phyloP scores from a whole-genome alignment of 2,113 vertebrate species.

The Limnothrissa miodon region DNA sequence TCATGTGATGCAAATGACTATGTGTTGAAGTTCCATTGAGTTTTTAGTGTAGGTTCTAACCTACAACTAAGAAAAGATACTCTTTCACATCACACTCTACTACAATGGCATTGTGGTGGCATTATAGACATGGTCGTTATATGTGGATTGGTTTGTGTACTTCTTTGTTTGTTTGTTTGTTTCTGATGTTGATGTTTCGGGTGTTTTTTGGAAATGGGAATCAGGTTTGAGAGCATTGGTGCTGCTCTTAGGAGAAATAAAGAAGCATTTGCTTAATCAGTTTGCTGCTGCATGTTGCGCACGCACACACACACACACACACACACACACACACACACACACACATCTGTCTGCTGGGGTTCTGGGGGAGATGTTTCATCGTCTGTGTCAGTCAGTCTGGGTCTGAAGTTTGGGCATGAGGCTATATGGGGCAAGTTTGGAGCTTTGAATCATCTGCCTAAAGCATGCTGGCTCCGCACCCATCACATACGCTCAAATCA shows the following conservation, averaged over 20 bases:
- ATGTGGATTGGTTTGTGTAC: no score
- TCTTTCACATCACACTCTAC: no score
- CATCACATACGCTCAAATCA: not conserved
- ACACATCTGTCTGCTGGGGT: not conserved
- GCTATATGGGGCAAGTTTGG: not conserved
- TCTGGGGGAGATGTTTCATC: not conserved
- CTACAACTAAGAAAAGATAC: no score
- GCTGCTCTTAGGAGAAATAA: not conserved
- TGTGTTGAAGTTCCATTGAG: no score
- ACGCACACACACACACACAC: no score
- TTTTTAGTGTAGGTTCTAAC: no score
- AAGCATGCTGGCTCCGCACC: not conserved
- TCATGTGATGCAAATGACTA: no score
- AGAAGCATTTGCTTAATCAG: not conserved
- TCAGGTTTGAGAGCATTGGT: not conserved
- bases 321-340: no score
- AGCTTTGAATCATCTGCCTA: not conserved
- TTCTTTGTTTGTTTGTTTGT: not conserved
- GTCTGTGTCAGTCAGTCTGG: not conserved
- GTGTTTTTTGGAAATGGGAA: not conserved
- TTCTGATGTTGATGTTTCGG: not conserved
- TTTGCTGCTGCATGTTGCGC: not conserved
- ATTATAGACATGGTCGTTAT: no score
- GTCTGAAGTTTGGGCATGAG: not conserved
- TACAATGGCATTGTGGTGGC: no score